Conservation (phyloP, 1,140 invertebrate species). For the Elymnias hypermnestra region DNA sequence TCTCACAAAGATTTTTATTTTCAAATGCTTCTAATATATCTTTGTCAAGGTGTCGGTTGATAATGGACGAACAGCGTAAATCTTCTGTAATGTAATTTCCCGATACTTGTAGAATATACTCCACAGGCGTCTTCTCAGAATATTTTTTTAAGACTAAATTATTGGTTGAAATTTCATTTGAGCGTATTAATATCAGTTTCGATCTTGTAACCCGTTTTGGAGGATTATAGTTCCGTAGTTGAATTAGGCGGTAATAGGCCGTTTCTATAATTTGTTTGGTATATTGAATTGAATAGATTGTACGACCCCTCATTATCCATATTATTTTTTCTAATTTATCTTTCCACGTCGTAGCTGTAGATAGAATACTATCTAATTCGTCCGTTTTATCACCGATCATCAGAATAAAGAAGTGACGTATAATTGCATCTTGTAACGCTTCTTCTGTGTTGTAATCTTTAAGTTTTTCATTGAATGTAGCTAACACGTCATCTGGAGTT, state of each 20-base stretch:
- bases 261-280: constrained; percentile 20
- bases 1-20: constrained; percentile 23
- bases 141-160: constrained; percentile 14
- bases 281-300: constrained; percentile 32
- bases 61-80: constrained; percentile 27
- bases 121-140: constrained; percentile 18
- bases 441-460: constrained; percentile 22
- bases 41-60: constrained; percentile 33
- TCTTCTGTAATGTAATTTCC: constrained; percentile 22
- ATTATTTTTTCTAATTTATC: constrained; percentile 29
- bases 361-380: constrained; percentile 7
- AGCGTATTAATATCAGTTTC: constrained; percentile 10
- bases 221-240: constrained; percentile 10
- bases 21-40: constrained; percentile 28
- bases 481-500: constrained; percentile 25
- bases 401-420: constrained; percentile 27
- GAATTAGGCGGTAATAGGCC: constrained; percentile 19
- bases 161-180: background rate
- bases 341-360: constrained; percentile 16
- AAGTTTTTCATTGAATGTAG: constrained; percentile 21
- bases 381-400: constrained; percentile 9
- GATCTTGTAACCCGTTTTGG: constrained; percentile 12
- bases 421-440: constrained; percentile 25
- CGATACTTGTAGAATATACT: constrained; percentile 25
- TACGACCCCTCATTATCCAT: constrained; percentile 19